Conservation (phyloP, 2,797 vertebrate species). For the Lutjanus campechanus region DNA sequence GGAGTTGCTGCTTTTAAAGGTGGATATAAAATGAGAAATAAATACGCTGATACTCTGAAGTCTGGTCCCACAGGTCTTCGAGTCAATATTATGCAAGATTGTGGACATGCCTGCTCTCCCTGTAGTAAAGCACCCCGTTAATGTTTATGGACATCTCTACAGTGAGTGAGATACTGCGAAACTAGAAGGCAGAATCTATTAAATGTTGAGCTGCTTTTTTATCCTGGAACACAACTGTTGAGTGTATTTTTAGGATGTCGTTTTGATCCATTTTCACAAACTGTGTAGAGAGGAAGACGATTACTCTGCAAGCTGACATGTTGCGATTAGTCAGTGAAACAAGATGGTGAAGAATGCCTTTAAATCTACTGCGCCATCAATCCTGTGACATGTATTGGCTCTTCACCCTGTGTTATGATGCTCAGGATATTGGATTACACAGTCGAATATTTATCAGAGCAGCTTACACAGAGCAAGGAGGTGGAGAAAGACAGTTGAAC, state of each 20-base stretch:
- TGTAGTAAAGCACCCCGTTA: conserved; percentile 50
- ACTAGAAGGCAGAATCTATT: conserved; percentile 42
- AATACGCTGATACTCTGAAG: conserved; percentile 66
- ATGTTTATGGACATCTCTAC: conserved; percentile 60
- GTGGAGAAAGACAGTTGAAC: conserved; percentile 21
- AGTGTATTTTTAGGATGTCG: conserved; percentile 31
- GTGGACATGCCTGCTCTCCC: conserved; percentile 46
- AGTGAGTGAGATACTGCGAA: conserved; percentile 30
- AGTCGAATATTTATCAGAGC: conserved; percentile 48
- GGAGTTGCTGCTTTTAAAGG: conserved; percentile 63
- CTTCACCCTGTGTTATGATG: conserved; percentile 44
- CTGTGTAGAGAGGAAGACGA: conserved; percentile 8
- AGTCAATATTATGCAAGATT: conserved; percentile 72
- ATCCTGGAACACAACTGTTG: conserved; percentile 19
- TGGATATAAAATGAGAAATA: conserved; percentile 73
- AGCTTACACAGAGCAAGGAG: conserved; percentile 18
- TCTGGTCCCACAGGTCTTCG: conserved; percentile 61
- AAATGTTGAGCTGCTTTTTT: conserved; percentile 23
- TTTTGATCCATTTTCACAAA: conserved; percentile 36
- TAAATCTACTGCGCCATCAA: conserved; percentile 45
- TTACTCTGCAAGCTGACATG: conserved; percentile 27
- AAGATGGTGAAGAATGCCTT: conserved; percentile 49
- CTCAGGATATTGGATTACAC: conserved; percentile 47
- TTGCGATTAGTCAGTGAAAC: conserved; percentile 53
- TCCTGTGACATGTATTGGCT: conserved; percentile 36